Evolutionary conservation across 2,888 invertebrate species (phyloP).

Genomic region (Sinodicranocentrus sp.): DNA sequence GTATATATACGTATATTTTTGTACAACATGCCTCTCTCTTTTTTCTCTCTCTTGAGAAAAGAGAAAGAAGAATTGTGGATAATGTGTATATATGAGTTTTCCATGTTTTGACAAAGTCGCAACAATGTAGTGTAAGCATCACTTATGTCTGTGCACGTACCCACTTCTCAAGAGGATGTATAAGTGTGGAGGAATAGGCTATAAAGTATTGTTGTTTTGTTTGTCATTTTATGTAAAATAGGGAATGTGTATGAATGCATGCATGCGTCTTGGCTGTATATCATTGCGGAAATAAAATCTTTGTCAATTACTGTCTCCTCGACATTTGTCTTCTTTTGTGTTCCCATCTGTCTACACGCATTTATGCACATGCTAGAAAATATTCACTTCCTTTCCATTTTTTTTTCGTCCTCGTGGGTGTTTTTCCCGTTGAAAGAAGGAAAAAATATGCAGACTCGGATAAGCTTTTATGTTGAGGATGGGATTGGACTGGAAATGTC

Average conservation of each 20-base stretch:
- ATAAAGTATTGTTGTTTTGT: not conserved
- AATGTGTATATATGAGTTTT: not conserved
- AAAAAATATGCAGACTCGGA: no score
- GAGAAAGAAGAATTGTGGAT: not conserved
- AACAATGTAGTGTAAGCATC: no score
- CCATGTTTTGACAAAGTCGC: no score
- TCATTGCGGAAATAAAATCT: slow-evolving; percentile 40
- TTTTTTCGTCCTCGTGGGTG: no score
- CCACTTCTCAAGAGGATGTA: no score
- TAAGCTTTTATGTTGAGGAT: no score
- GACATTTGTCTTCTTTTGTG: slow-evolving; percentile 9
- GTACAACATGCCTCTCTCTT: not conserved
- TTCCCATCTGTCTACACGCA: not conserved
- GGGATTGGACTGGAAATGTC: no score
- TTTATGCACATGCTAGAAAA: no score
- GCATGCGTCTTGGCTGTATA: slow-evolving; percentile 15
- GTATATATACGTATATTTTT: not conserved
- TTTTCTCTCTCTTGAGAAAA: not conserved
- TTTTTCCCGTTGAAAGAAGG: no score
- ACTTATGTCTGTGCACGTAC: no score
- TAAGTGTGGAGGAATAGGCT: no score
- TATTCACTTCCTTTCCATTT: no score
- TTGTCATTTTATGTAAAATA: not conserved
- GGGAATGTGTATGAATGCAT: slow-evolving; percentile 13
- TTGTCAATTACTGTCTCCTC: slow-evolving; percentile 47